Base-by-base conservation (phyloP, 37 sponge, comb jelly and placozoan species). In the Ephydatia muelleri region DNA sequence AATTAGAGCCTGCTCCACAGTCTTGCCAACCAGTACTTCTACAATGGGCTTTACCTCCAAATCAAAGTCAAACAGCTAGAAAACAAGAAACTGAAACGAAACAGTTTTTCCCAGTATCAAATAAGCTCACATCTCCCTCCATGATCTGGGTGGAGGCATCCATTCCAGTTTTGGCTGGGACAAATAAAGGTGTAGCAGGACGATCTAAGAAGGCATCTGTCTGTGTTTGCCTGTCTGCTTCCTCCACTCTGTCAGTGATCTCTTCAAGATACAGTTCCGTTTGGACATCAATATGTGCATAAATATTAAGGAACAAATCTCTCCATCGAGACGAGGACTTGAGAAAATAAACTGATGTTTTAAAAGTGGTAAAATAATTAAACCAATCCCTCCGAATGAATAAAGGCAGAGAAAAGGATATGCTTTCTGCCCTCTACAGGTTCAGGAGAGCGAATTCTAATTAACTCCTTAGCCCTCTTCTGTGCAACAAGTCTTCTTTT, bases 21-120 rank as follows among this genome's bases (percentile, higher is more conserved):
- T 96, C 92, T 98, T 98, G 23, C 97, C 99, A n/a, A 98, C 99
- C 86, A 98, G 80, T 3, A 98, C 99, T 80, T 96, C 95, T 37
- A 98, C 76, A 31, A 98, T 92, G n/a, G 99, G 99, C 73, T 88
- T 85, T 65, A 94, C 95, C 72, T 98, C 99, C 30, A 96, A 81
- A 66, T 96, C 95, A 85, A 98, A 98, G 66, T 98, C 95, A 87
- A 98, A 98, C 89, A 98, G 78, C 95, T 97, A 83, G n/a, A 84
- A 25, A 0, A 88, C 26, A 35, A 78, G 43, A 85, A 67, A 31
- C 75, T 31, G 35, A 73, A 28, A 68, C 5, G 3, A 28, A 68
- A 68, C 70, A 29, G 70, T 3, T 3, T 29, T 29, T 6, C 31
- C 3, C 6, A 37, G 47, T 65, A 6, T 36, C 22, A 67, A 16